These are phyloP conservation scores for Vanessa tameamea DNA, from an alignment of 1,140 invertebrate species.

Conservation along the genomic window DNA sequence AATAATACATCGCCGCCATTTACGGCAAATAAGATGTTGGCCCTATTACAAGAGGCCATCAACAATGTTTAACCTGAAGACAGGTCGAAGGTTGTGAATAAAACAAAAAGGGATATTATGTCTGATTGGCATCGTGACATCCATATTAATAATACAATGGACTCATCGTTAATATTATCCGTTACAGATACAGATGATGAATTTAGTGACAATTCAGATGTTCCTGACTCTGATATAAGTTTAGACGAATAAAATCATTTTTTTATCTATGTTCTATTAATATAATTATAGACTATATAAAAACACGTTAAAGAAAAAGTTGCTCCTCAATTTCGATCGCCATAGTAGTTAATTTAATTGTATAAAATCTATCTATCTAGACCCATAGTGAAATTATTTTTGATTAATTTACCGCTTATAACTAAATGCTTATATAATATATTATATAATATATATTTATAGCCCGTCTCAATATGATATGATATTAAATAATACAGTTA, in stretches of 20 bases:
- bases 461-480: no score
- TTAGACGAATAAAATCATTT: constrained; percentile 13
- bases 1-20: background rate
- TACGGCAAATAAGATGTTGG: background rate
- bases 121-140: constrained; percentile 11
- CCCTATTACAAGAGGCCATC: background rate
- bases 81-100: constrained; percentile 6
- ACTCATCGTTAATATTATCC: constrained; percentile 14
- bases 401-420: no score
- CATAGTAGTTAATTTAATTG: no score
- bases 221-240: background rate
- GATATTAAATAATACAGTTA: no score
- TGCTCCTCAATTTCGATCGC: no score
- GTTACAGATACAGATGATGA: constrained; percentile 20
- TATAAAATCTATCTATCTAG: no score
- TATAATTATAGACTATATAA: constrained; percentile 14
- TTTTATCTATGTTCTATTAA: background rate
- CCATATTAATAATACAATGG: background rate
- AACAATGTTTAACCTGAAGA: no score
- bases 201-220: constrained; percentile 22
- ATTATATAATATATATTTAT: no score
- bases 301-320: no score
- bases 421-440: no score
- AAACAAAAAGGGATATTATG: constrained; percentile 15
- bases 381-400: no score